Conservation (phyloP, 2,113 vertebrate genomes). For the Euleptes europaea region DNA sequence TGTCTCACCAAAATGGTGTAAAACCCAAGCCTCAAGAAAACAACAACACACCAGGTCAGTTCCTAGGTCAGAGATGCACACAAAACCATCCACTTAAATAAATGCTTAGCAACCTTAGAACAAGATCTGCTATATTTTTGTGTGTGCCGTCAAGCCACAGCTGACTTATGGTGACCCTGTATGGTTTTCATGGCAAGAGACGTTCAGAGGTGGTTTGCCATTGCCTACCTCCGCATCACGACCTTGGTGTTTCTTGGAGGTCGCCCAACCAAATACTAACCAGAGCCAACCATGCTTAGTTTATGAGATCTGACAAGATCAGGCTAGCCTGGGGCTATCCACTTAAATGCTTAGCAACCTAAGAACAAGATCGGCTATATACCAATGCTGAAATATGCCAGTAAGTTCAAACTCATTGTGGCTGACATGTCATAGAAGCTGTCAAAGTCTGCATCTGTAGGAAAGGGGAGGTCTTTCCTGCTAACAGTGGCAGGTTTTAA, state of each 20-base stretch:
- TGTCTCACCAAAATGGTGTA: not conserved
- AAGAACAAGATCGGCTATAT: fast-evolving
- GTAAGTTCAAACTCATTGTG: conserved; percentile 1
- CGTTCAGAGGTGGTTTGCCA: no score
- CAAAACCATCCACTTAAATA: not conserved
- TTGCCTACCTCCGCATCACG: no score
- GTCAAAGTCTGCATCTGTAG: conserved; percentile 19
- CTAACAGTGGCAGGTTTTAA: not conserved
- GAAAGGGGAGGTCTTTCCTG: not conserved
- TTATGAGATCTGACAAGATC: not conserved
- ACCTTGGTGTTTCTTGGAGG: no score
- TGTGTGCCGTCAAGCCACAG: no score
- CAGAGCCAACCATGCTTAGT: no score
- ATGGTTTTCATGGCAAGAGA: no score
- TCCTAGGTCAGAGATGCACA: not conserved
- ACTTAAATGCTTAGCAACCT: not conserved
- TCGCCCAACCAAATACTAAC: no score
- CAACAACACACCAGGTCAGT: not conserved
- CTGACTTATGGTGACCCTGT: no score
- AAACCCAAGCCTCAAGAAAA: not conserved
- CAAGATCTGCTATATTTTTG: fast-evolving
- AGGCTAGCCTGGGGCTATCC: not conserved
- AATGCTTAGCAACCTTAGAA: conserved; percentile 18
- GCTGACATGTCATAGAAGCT: not conserved
- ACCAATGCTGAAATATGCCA: conserved; percentile 46